Conservation (phyloP, 2,797 vertebrate species). For the Agapornis canus region DNA sequence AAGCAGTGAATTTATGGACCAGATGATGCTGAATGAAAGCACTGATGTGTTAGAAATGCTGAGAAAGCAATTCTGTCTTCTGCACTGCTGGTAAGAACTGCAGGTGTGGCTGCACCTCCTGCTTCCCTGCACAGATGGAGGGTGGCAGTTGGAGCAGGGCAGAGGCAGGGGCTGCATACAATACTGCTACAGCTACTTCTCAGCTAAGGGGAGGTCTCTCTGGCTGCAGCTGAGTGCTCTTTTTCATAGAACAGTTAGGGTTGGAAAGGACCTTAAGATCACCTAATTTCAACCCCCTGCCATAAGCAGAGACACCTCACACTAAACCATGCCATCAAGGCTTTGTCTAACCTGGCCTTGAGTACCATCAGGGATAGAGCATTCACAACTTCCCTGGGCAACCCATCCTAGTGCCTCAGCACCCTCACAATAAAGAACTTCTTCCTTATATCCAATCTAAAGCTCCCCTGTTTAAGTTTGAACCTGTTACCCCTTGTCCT, state of each 20-base stretch:
- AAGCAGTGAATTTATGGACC: neutral
- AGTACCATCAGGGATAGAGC: too few relatives aligned
- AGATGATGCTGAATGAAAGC: neutral
- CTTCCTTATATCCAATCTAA: too few relatives aligned
- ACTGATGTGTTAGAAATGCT: accelerated
- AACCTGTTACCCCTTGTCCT: too few relatives aligned
- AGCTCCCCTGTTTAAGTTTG: too few relatives aligned
- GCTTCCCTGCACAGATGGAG: neutral
- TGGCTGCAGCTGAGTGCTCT: neutral
- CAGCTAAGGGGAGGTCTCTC: neutral
- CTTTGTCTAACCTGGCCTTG: too few relatives aligned
- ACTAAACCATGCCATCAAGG: too few relatives aligned
- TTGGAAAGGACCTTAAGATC: neutral
- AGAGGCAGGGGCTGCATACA: neutral
- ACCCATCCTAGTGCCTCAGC: too few relatives aligned
- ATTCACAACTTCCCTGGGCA: too few relatives aligned
- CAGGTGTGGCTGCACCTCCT: neutral
- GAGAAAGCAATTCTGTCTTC: neutral
- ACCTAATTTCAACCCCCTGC: neutral
- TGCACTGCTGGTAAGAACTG: accelerated
- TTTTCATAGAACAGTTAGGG: neutral
- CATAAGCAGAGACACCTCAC: neutral
- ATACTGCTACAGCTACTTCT: neutral
- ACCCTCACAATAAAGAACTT: too few relatives aligned
- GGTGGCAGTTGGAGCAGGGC: neutral